Evolutionary conservation across 2,113 vertebrate genomes (phyloP).

Genomic region (Megaleporinus macrocephalus): DNA sequence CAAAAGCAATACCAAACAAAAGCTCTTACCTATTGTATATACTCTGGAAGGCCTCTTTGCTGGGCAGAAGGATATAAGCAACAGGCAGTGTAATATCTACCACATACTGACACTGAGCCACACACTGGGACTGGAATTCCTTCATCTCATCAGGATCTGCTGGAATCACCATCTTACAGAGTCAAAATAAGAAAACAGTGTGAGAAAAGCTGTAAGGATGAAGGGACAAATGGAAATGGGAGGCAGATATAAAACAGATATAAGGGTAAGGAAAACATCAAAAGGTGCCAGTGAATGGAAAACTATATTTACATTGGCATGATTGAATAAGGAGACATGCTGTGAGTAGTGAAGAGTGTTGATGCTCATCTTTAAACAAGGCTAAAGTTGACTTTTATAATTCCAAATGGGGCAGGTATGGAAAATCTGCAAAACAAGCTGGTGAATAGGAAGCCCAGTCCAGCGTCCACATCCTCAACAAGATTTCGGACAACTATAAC

Average conservation of each 20-base stretch:
- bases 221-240: too few species aligned
- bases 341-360: too few species aligned
- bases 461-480: too few species aligned
- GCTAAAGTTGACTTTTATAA: too few species aligned
- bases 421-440: too few species aligned
- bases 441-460: too few species aligned
- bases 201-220: background rate
- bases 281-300: background rate
- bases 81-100: constrained; percentile 84
- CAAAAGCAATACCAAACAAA: background rate
- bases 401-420: too few species aligned
- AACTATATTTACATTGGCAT: too few species aligned
- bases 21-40: constrained; percentile 86
- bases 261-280: background rate
- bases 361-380: too few species aligned
- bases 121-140: constrained; percentile 85
- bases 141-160: constrained; percentile 90
- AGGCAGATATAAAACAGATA: background rate
- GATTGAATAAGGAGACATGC: too few species aligned
- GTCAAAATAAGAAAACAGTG: background rate
- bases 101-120: constrained; percentile 82
- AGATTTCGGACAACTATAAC: too few species aligned
- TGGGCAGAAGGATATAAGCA: constrained; percentile 85
- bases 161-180: constrained; percentile 89
- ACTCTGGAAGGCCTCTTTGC: constrained; percentile 90